Percentiles rank a stretch among this genome's conserved stretches.
Conservation (phyloP, 2,797 vertebrate species). For the Myotis findleyi region DNA sequence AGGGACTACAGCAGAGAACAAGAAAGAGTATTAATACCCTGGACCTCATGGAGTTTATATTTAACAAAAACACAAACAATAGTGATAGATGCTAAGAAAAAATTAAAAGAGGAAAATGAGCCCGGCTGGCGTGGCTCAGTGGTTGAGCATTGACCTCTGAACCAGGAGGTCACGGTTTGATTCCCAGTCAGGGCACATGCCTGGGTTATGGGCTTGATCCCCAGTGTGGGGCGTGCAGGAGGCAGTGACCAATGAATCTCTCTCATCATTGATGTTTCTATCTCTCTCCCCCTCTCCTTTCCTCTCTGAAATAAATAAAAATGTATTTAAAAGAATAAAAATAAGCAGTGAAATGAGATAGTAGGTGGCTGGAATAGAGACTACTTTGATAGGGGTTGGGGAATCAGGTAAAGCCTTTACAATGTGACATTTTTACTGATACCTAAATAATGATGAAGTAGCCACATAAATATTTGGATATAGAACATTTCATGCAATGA, state of each 20-base stretch:
- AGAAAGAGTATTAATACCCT: not conserved
- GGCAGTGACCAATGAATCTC: too few species aligned
- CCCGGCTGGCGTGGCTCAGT: too few species aligned
- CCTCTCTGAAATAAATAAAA: too few species aligned
- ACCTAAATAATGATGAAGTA: not conserved
- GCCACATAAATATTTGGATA: not conserved
- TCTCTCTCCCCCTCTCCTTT: too few species aligned
- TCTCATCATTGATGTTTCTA: too few species aligned
- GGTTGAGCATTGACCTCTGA: too few species aligned
- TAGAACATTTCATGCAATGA: not conserved
- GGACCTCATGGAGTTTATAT: not conserved
- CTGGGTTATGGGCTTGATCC: too few species aligned
- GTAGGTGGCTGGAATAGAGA: not conserved
- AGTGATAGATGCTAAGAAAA: not conserved
- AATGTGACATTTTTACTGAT: constrained; percentile 13
- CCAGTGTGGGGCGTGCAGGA: too few species aligned
- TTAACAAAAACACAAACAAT: not conserved
- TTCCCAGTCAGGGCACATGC: too few species aligned
- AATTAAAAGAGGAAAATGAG: not conserved
- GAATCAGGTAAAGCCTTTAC: not conserved
- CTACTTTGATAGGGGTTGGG: not conserved
- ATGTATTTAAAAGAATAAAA: not conserved
- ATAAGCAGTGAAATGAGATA: not conserved
- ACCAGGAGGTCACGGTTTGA: too few species aligned
- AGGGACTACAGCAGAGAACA: not conserved